Evolutionary conservation across 37 sponge, comb jelly and placozoan genomes (phyloP).

Genomic region (Petrosia ficiformis): DNA sequence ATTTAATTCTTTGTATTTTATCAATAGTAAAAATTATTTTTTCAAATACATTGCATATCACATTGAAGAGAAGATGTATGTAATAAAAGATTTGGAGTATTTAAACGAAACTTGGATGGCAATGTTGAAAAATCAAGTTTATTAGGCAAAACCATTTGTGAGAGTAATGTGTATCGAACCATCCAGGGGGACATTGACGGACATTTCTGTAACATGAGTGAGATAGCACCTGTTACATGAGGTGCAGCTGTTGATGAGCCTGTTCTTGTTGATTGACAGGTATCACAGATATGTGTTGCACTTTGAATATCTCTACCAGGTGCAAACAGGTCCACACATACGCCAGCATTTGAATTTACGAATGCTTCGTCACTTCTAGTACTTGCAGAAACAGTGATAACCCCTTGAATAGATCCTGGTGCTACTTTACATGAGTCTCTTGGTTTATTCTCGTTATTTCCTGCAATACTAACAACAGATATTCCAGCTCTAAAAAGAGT

Average conservation of each 20-base stretch:
- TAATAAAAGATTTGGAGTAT: conserved; percentile 49
- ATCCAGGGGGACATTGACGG: conserved; percentile 38
- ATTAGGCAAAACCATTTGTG: conserved; percentile 15
- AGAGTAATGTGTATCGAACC: conserved; percentile 16
- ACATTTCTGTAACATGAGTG: conserved; percentile 63
- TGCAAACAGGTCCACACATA: conserved; percentile 71
- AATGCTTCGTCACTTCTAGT: conserved; percentile 14
- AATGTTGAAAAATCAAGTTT: conserved; percentile 16
- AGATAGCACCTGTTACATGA: conserved; percentile 61
- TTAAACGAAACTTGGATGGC: background rate
- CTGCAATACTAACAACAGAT: conserved; percentile 44
- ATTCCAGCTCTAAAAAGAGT: conserved; percentile 8
- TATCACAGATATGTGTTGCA: conserved; percentile 3
- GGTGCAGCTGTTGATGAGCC: conserved; percentile 74
- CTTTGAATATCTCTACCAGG: conserved; percentile 48
- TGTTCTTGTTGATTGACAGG: conserved; percentile 1
- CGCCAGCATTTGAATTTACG: conserved; percentile 21
- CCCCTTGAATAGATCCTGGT: conserved; percentile 23
- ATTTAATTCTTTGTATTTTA: too few species aligned
- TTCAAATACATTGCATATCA: conserved; percentile 22
- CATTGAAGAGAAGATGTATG: conserved; percentile 19
- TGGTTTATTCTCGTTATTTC: conserved; percentile 16
- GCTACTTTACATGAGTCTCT: conserved; percentile 41
- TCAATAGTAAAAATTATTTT: too few species aligned
- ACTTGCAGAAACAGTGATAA: conserved; percentile 49